These are phyloP conservation scores for Sitobion miscanthi DNA, from an alignment of 1,140 invertebrate genomes.

Conservation along the genomic window DNA sequence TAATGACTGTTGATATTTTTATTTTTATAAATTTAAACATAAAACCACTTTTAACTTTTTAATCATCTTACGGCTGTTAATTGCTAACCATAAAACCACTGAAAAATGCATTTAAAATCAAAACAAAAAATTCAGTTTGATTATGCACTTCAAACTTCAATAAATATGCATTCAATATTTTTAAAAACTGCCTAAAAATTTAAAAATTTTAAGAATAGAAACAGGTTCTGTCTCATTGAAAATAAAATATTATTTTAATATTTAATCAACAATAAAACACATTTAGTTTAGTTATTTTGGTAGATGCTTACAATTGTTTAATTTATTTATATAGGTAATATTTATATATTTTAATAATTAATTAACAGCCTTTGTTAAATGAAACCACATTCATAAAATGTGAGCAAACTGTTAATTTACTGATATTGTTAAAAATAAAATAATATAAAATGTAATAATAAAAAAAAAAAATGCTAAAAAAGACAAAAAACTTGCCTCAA, in stretches of 20 bases:
- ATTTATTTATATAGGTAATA: not conserved
- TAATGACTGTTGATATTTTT: not conserved
- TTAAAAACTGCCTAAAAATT: not conserved
- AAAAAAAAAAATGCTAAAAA: too few species aligned
- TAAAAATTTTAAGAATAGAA: too few species aligned
- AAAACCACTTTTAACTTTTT: not conserved
- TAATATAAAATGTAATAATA: not conserved
- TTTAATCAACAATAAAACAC: not conserved
- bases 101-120: not conserved
- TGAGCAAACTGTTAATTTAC: not conserved
- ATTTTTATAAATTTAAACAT: not conserved
- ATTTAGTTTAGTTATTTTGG: not conserved
- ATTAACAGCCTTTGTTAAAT: not conserved
- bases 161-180: not conserved
- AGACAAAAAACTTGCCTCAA: not conserved
- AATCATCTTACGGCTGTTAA: not conserved
- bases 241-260: not conserved
- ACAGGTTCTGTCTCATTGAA: not conserved
- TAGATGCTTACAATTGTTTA: not conserved
- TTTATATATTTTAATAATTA: not conserved
- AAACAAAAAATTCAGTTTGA: not conserved
- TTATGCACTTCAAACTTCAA: not conserved
- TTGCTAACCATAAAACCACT: not conserved
- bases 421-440: not conserved
- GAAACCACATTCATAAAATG: not conserved